Conservation (phyloP, 2,797 vertebrate species). For the Psittacula derbiana region DNA sequence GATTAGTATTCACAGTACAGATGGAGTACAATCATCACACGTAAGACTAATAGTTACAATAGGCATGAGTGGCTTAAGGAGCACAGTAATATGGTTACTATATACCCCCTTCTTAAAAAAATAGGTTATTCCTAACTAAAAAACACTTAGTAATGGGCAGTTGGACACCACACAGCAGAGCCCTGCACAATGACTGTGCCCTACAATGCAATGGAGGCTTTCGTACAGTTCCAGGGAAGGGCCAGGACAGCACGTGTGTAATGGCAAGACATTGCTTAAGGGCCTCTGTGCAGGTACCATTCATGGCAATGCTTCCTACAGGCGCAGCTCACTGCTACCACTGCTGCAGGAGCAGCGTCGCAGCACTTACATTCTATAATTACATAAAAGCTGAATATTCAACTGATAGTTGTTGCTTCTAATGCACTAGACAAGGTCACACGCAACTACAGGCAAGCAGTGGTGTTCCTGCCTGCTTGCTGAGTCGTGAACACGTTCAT, state of each 20-base stretch:
- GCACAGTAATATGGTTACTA: background rate
- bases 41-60: background rate
- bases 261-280: background rate
- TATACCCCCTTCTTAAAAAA: constrained; percentile 30
- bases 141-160: background rate
- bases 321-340: background rate
- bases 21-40: background rate
- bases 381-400: constrained; percentile 29
- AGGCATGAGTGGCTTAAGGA: constrained; percentile 19
- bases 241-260: background rate
- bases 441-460: background rate
- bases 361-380: constrained; percentile 66
- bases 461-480: background rate
- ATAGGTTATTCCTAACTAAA: constrained; percentile 68
- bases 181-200: background rate
- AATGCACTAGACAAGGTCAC: background rate
- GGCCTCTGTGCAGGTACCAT: constrained; percentile 46
- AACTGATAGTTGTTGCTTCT: background rate
- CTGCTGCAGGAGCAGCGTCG: background rate
- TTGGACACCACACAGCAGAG: constrained; percentile 40
- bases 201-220: background rate
- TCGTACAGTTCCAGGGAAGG: background rate
- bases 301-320: constrained; percentile 58
- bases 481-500: background rate
- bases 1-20: constrained; percentile 49